These are phyloP conservation scores for Hylaea fasciaria DNA, from an alignment of 2,888 invertebrate genomes.

Conservation along the genomic window DNA sequence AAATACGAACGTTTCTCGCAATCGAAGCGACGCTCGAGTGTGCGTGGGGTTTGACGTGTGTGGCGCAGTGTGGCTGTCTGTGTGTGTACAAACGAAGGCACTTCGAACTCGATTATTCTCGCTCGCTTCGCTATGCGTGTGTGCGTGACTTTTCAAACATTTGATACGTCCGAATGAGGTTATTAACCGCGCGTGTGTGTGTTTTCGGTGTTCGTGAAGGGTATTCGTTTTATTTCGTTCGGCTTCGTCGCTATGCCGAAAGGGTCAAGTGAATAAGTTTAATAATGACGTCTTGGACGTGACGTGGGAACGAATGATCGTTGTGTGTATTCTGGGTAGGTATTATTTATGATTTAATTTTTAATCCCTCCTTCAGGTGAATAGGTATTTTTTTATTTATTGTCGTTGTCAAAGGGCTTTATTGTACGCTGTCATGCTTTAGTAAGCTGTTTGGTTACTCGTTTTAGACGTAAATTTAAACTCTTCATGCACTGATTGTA, in stretches of 20 bases:
- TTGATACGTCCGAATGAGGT: slow-evolving; percentile 72
- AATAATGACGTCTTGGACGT: slow-evolving; percentile 73
- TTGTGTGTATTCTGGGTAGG: slow-evolving; percentile 16
- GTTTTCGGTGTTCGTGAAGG: slow-evolving; percentile 50
- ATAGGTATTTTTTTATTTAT: background rate
- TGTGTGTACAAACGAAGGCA: slow-evolving; percentile 49
- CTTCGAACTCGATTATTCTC: slow-evolving; percentile 41
- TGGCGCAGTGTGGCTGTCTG: background rate
- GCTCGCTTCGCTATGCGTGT: slow-evolving; percentile 36
- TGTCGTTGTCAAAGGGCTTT: background rate
- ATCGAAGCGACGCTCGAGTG: slow-evolving; percentile 47
- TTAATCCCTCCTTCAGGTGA: slow-evolving; percentile 24
- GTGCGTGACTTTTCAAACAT: slow-evolving; percentile 56
- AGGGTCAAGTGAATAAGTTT: slow-evolving; percentile 79
- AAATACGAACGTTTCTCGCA: slow-evolving; percentile 35
- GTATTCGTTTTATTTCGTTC: slow-evolving; percentile 71
- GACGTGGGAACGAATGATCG: slow-evolving; percentile 70
- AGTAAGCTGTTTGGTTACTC: background rate
- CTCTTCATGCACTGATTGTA: too few relatives aligned
- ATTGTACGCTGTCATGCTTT: background rate
- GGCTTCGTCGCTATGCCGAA: slow-evolving; percentile 68
- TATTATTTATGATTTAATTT: slow-evolving; percentile 59
- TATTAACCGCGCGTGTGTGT: slow-evolving; percentile 60
- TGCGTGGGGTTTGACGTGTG: slow-evolving; percentile 7
- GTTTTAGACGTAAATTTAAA: too few relatives aligned